Evolutionary conservation across 2,888 invertebrate genomes (phyloP).

Genomic region (Limnephilus lunatus): DNA sequence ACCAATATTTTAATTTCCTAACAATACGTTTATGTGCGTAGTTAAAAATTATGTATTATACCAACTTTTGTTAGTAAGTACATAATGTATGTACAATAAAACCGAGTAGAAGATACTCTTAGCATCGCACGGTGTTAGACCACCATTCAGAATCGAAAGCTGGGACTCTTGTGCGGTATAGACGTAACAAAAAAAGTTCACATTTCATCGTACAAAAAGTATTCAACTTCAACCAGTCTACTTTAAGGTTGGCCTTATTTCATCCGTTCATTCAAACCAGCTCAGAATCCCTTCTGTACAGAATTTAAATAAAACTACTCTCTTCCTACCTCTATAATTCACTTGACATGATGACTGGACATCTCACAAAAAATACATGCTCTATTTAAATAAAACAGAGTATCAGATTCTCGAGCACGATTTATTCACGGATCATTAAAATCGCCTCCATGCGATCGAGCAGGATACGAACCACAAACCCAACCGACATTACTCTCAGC

Average conservation of each 20-base stretch:
- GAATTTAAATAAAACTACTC: slow-evolving; percentile 1
- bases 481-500: not conserved
- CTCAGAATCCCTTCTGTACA: not conserved
- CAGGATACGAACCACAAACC: not conserved
- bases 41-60: too few relatives aligned
- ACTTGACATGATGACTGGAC: slow-evolving; percentile 2
- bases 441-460: slow-evolving; percentile 6
- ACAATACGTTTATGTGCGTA: too few relatives aligned
- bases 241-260: not conserved
- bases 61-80: not conserved
- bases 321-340: not conserved
- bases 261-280: not conserved
- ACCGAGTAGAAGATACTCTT: too few relatives aligned
- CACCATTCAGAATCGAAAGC: too few relatives aligned
- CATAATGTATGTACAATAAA: too few relatives aligned
- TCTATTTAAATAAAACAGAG: not conserved
- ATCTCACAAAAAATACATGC: not conserved
- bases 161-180: too few relatives aligned
- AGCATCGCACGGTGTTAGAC: too few relatives aligned
- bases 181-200: too few relatives aligned
- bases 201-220: not conserved
- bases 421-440: slow-evolving; percentile 28
- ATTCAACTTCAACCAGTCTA: not conserved
- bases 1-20: too few relatives aligned
- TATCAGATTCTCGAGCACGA: not conserved